Evolutionary conservation across 2,888 invertebrate species (phyloP).

Genomic region (Pherbina coryleti): DNA sequence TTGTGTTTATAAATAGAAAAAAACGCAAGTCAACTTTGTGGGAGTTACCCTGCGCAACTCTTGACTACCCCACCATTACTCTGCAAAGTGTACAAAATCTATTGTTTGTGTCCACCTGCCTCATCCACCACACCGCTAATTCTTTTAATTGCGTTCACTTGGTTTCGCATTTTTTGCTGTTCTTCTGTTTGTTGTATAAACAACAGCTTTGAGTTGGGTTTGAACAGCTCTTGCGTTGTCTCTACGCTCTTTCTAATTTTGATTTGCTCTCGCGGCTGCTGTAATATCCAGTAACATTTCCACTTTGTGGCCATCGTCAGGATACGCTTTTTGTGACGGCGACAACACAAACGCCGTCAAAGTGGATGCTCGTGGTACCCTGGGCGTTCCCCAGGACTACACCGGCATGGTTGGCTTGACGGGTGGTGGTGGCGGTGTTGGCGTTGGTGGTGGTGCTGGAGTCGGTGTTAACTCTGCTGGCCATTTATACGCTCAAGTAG

Average conservation of each 20-base stretch:
- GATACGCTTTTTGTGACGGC: slow-evolving; percentile 63
- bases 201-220: neutral
- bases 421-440: slow-evolving; percentile 72
- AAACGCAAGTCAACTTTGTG: slow-evolving; percentile 28
- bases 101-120: neutral
- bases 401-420: slow-evolving; percentile 74
- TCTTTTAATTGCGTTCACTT: neutral
- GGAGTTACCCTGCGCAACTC: slow-evolving; percentile 34
- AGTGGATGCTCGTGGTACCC: slow-evolving; percentile 69
- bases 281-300: neutral
- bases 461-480: slow-evolving; percentile 70
- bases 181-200: neutral
- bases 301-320: slow-evolving; percentile 63
- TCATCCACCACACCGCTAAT: neutral
- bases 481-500: slow-evolving; percentile 74
- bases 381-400: slow-evolving; percentile 70
- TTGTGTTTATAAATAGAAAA: slow-evolving; percentile 36
- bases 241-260: neutral
- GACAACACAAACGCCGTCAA: slow-evolving; percentile 64
- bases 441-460: slow-evolving; percentile 73
- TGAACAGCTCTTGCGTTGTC: neutral
- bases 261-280: neutral
- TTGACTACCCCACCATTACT: neutral
- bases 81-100: slow-evolving; percentile 3
- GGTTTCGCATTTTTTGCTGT: neutral